Evolutionary conservation across 2,888 invertebrate genomes (phyloP), one percentile per base, ranked within the genome.

Genomic region (Orthonevra nobilis): DNA sequence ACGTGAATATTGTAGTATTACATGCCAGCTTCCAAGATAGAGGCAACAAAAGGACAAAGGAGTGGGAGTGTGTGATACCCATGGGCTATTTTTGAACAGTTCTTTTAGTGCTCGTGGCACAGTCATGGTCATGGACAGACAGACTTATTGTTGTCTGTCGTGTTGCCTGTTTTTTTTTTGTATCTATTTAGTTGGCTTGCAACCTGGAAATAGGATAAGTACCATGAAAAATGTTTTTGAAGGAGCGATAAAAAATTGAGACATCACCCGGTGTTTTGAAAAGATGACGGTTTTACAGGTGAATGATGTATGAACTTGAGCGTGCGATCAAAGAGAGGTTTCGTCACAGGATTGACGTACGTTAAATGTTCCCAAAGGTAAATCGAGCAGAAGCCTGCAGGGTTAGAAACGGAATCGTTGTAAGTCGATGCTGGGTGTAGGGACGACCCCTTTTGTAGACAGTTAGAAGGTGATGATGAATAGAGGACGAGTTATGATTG

Each of bases 211-310:
- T 70, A 64, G 72, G 60, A 69, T 64, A 77, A 77, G 70, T 70
- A 77, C 58, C 70, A 50, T 77, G 70, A 70, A 77, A 70, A 64
- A 77, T 77, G 64, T 77, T 38, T 52, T 77, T 79, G 66, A 30
- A 34, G 54, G 19, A 52, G 48, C 38, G 46, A 72, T 64, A 77
- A 77, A 58, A 72, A 66, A 40, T 19, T 36, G 50, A 46, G 28
- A 38, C 12, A 12, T 20, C 15, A 28, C 50, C n/a, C n/a, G n/a
- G n/a, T n/a, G n/a, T n/a, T n/a, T n/a, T n/a, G n/a, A n/a, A n/a
- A n/a, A n/a, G n/a, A n/a, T n/a, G n/a, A n/a, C n/a, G n/a, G n/a
- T n/a, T n/a, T n/a, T n/a, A n/a, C n/a, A n/a, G n/a, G n/a, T n/a
- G n/a, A n/a, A n/a, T n/a, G n/a, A n/a, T n/a, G n/a, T n/a, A n/a